phyloP scores from a whole-genome alignment of 1,140 invertebrate species.

The Stenopsyche tienmushanensis region DNA sequence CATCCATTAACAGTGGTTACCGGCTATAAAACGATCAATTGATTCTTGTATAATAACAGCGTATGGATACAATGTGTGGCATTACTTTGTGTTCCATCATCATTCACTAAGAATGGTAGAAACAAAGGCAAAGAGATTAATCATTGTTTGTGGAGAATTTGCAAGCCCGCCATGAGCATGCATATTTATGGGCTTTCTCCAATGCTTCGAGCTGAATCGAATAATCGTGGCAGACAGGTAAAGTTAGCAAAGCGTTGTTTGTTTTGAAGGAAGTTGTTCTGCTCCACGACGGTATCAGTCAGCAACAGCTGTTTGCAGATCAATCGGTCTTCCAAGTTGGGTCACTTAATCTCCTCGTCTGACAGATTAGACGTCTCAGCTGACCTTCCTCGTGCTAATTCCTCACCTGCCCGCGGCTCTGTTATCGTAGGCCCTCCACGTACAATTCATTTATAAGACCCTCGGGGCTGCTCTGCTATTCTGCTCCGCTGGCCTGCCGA shows the following conservation, averaged over 20 bases:
- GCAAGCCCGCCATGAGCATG: no score
- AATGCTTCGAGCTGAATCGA: no score
- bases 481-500: background rate
- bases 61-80: no score
- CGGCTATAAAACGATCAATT: no score
- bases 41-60: no score
- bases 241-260: no score
- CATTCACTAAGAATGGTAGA: no score
- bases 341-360: slow-evolving; percentile 30
- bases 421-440: slow-evolving; percentile 13
- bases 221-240: background rate
- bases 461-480: background rate
- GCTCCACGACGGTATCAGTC: slow-evolving; percentile 20
- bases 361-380: slow-evolving; percentile 17
- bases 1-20: no score
- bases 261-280: background rate
- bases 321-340: slow-evolving; percentile 20
- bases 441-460: slow-evolving; percentile 16
- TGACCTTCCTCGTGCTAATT: slow-evolving; percentile 12
- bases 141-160: no score
- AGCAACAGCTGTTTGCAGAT: slow-evolving; percentile 29
- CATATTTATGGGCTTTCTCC: no score
- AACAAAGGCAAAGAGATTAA: no score
- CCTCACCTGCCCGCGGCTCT: slow-evolving; percentile 7
- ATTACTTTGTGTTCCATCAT: no score